phyloP scores from a whole-genome alignment of 2,888 invertebrate species.

The Clivina fossor region DNA sequence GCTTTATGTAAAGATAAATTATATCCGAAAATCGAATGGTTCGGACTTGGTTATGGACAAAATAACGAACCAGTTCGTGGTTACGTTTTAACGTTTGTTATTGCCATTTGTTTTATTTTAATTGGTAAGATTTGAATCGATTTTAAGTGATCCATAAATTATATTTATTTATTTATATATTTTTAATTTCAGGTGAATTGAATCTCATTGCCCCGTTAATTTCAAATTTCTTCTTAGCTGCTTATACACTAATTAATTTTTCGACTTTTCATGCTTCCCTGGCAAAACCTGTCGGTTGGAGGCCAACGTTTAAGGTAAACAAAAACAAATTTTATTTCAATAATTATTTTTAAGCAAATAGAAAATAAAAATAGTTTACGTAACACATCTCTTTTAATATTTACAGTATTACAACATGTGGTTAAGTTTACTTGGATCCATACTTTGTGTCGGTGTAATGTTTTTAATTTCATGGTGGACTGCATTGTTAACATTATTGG shows the following conservation, averaged over 20 bases:
- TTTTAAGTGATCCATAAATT: too few relatives aligned
- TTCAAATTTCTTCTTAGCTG: conserved; percentile 92
- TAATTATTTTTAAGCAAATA: too few relatives aligned
- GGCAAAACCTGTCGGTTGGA: conserved; percentile 85
- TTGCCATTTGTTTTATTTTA: conserved; percentile 81
- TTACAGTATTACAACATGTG: conserved; percentile 91
- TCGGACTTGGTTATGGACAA: conserved; percentile 83
- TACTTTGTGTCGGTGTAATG: conserved; percentile 89
- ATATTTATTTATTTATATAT: too few relatives aligned
- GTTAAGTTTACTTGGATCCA: conserved; percentile 82
- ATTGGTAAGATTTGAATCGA: too few relatives aligned
- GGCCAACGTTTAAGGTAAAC: conserved; percentile 81
- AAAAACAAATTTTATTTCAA: too few relatives aligned
- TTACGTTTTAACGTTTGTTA: conserved; percentile 88
- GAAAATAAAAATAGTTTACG: too few relatives aligned
- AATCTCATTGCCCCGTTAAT: conserved; percentile 89
- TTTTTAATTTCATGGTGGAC: conserved; percentile 94
- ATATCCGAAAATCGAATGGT: conserved; percentile 88
- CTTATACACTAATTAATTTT: conserved; percentile 91
- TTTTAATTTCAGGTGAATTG: conserved; percentile 77
- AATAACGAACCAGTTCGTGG: conserved; percentile 85
- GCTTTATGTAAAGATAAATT: conserved; percentile 93
- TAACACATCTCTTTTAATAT: too few relatives aligned
- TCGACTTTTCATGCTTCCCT: conserved; percentile 93
- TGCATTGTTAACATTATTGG: conserved; percentile 83